Percentiles rank a stretch among this genome's conserved stretches.
phyloP scores from a whole-genome alignment of 2,113 vertebrate species.

The Salvator merianae region DNA sequence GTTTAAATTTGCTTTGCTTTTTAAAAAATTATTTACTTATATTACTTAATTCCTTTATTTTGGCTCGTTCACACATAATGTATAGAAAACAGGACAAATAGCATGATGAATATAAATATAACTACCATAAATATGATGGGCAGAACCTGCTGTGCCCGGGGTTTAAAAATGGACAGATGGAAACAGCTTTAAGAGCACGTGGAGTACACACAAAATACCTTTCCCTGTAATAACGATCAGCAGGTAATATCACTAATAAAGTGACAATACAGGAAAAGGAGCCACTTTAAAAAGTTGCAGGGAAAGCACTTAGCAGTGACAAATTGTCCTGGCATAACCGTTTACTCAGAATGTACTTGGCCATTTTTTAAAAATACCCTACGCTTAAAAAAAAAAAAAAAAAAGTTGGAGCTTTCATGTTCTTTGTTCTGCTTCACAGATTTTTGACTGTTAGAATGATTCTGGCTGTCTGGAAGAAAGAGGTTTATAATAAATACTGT shows the following conservation, averaged over 20 bases:
- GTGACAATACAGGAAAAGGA: background rate
- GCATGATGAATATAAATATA: background rate
- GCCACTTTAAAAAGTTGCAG: background rate
- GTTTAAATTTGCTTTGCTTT: background rate
- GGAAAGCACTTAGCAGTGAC: conserved; percentile 25
- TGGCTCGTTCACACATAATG: background rate
- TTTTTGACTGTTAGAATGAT: conserved; percentile 35
- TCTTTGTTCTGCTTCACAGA: conserved; percentile 26
- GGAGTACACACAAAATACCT: background rate
- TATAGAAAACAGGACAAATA: background rate
- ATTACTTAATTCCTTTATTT: background rate
- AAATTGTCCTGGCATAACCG: background rate
- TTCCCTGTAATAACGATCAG: conserved; percentile 13
- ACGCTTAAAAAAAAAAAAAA: background rate
- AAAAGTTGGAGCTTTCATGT: background rate
- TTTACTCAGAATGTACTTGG: conserved; percentile 27
- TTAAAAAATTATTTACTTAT: background rate
- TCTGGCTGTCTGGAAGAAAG: conserved; percentile 25
- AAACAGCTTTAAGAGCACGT: conserved; percentile 9
- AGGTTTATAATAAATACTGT: conserved; percentile 29
- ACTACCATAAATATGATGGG: conserved; percentile 9
- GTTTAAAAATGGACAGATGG: background rate
- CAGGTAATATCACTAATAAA: conserved; percentile 17
- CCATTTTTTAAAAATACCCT: background rate
- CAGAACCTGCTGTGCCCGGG: background rate